These are phyloP conservation scores for Protomyctophum bolini DNA, from an alignment of 2,113 vertebrate species.

Conservation along the genomic window DNA sequence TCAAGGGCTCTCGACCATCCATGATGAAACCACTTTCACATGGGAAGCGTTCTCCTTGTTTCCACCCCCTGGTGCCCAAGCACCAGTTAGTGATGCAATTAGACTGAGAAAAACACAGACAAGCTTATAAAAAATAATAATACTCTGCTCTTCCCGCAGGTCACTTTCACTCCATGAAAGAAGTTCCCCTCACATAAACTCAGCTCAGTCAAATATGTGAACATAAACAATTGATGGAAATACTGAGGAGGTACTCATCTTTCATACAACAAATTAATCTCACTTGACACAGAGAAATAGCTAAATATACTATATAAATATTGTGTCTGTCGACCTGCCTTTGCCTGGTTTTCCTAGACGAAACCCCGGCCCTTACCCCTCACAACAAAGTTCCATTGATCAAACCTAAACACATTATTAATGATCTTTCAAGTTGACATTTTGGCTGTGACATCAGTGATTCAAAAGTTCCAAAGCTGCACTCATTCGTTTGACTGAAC, in stretches of 20 bases:
- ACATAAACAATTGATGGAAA: slow-evolving; percentile 58
- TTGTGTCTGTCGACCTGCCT: too few relatives aligned
- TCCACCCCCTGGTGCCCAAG: slow-evolving; percentile 34
- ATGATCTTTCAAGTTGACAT: slow-evolving; percentile 9
- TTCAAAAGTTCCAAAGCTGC: slow-evolving; percentile 35
- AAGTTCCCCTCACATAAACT: slow-evolving; percentile 44
- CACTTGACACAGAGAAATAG: slow-evolving; percentile 35
- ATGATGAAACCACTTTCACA: slow-evolving; percentile 62
- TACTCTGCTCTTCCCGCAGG: slow-evolving; percentile 42
- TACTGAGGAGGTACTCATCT: slow-evolving; percentile 40
- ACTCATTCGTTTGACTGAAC: not conserved
- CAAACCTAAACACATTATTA: slow-evolving; percentile 15
- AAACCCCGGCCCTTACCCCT: not conserved
- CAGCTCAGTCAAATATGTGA: slow-evolving; percentile 34
- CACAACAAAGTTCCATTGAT: slow-evolving; percentile 55
- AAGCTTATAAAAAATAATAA: slow-evolving; percentile 5
- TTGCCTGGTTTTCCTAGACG: slow-evolving; percentile 45
- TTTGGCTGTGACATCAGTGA: slow-evolving; percentile 29
- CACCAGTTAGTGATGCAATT: slow-evolving; percentile 19
- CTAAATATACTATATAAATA: not conserved
- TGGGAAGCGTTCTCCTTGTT: slow-evolving; percentile 51
- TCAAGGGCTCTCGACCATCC: slow-evolving; percentile 33
- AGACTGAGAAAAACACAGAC: slow-evolving; percentile 36
- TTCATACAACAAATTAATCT: slow-evolving; percentile 32
- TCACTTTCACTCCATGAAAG: slow-evolving; percentile 27